A percentile compares a stretch with the other conserved stretches of the same genome.
Conservation (phyloP, 2,797 vertebrate genomes). For the Pangasius larnaudii region DNA sequence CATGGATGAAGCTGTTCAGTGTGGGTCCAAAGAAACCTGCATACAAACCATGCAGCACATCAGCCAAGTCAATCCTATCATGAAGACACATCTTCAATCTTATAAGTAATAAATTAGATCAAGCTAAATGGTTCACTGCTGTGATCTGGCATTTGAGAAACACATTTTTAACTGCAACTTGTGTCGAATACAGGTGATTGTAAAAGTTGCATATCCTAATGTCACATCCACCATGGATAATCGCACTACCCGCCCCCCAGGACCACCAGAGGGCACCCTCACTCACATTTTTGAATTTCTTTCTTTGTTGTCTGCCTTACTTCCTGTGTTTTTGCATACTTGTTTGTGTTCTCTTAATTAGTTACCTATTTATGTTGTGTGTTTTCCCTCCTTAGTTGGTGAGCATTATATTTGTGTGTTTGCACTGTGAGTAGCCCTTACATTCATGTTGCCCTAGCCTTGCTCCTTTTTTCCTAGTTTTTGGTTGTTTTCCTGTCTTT, state of each 20-base stretch:
- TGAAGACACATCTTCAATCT: neutral
- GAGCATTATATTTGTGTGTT: neutral
- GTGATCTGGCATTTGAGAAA: neutral
- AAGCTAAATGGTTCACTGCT: neutral
- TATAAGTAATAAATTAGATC: conserved; percentile 1
- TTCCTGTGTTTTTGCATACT: neutral
- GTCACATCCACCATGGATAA: neutral
- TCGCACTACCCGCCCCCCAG: neutral
- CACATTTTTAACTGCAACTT: neutral
- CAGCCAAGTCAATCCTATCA: neutral
- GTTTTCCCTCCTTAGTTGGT: neutral
- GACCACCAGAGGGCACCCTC: neutral
- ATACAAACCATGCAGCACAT: conserved; percentile 41
- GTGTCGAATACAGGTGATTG: neutral
- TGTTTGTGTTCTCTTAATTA: neutral
- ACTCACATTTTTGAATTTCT: neutral
- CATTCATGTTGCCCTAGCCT: neutral
- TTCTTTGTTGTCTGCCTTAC: neutral
- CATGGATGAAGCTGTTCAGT: conserved; percentile 87
- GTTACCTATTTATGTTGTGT: neutral
- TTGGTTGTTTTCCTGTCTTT: neutral
- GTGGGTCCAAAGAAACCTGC: conserved; percentile 87
- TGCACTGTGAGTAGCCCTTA: neutral
- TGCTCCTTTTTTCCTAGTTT: too few relatives aligned
- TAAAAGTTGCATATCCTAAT: neutral